These are phyloP conservation scores for Maconellicoccus hirsutus DNA, from an alignment of 1,140 invertebrate species.

Conservation along the genomic window DNA sequence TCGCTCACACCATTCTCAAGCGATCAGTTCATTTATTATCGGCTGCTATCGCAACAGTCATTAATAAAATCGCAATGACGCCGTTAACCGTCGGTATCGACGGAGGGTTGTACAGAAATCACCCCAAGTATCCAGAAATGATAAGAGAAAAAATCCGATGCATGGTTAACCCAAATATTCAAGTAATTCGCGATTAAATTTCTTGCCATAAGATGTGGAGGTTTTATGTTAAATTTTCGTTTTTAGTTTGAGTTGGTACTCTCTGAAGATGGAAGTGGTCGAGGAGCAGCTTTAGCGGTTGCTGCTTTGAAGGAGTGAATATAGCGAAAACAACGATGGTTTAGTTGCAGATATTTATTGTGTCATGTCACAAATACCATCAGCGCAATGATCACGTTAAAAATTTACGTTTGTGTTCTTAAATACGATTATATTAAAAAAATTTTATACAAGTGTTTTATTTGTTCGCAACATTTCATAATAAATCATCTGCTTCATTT, in stretches of 20 bases:
- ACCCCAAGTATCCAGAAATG: slow-evolving; percentile 64
- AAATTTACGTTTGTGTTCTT: no score
- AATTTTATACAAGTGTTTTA: no score
- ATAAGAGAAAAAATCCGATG: slow-evolving; percentile 38
- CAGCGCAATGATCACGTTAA: no score
- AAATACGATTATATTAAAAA: no score
- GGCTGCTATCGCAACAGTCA: slow-evolving; percentile 53
- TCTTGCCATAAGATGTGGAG: neutral
- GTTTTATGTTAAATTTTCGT: neutral
- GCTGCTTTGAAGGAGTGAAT: slow-evolving; percentile 65
- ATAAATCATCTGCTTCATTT: no score
- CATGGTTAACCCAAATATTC: slow-evolving; percentile 2
- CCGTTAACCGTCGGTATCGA: slow-evolving; percentile 39
- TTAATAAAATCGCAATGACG: slow-evolving; percentile 23
- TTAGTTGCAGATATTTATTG: no score
- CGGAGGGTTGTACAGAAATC: slow-evolving; percentile 93
- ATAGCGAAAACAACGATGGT: no score
- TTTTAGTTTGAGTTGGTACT: slow-evolving; percentile 88
- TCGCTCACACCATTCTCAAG: slow-evolving; percentile 79
- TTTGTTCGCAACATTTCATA: no score
- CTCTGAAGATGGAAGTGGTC: slow-evolving; percentile 95
- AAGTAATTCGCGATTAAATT: neutral
- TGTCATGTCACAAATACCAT: no score
- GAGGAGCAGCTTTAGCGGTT: slow-evolving; percentile 90
- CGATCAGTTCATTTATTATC: slow-evolving; percentile 87